Base-by-base conservation (phyloP, 2,113 vertebrate genomes). In the Triplophysa siluroides region DNA sequence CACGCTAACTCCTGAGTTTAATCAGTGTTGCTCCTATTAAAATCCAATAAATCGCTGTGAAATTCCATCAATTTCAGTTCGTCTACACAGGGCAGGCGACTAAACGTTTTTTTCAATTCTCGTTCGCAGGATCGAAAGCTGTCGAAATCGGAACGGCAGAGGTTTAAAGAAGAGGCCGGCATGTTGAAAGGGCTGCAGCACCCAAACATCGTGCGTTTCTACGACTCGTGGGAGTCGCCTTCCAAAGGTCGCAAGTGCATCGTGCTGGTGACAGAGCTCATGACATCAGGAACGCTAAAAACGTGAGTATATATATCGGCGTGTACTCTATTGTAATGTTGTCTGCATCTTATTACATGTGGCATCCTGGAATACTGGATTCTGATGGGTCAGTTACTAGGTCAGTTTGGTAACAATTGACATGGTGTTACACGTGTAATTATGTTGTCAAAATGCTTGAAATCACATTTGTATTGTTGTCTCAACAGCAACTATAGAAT, bases 101-200 rank as follows among this genome's bases (percentile, higher is more conserved):
- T 63, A 29, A 73, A 73, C 18, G 33, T 33, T 65, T 79, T 50
- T 54, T 63, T 10, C 64, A 47, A n/a, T 78, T 43, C 77, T 63
- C 74, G 12, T 54, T 75, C 47, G 62, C 81, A 99, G 97, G 98
- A 99, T 89, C 95, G 98, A 62, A 99, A 99, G 85, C 92, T 99
- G 90, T 95, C 98, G 75, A 98, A 93, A 87, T 97, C 98, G 0
- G 98, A 99, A 88, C 93, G 98, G 26, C 97, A 99, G 86, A 92
- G 98, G 63, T 99, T 99, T 91, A 99, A 98, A 92, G 98, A 99
- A 85, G 98, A 99, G 87, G 98, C 97, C 21, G 97, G 95, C 78
- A 99, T 99, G 98, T 83, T 99, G 83, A 99, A 99, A 87, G 98
- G 97, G 13, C 96, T 99, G 84, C 98, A 99, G 90, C 98, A 99